These are phyloP conservation scores for Leptinotarsa peninsularis DNA, from an alignment of 2,888 invertebrate species.

Conservation along the genomic window DNA sequence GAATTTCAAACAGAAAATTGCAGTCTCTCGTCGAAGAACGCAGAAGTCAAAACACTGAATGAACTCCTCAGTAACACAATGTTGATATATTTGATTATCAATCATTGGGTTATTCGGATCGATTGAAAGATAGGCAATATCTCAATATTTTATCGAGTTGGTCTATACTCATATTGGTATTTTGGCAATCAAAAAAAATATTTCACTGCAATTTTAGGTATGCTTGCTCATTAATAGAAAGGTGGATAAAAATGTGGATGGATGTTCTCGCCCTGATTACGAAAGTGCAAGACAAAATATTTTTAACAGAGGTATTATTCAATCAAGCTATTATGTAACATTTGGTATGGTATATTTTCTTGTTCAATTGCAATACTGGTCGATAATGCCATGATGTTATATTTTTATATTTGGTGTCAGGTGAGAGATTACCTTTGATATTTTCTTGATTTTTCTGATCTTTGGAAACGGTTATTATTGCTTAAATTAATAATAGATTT, in stretches of 20 bases:
- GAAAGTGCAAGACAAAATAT: too few species aligned
- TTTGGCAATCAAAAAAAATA: background rate
- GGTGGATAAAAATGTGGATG: too few species aligned
- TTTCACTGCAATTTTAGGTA: too few species aligned
- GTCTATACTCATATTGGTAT: background rate
- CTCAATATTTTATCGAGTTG: constrained; percentile 4
- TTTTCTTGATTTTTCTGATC: background rate
- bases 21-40: constrained; percentile 73
- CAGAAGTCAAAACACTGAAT: constrained; percentile 65
- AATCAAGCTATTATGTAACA: too few species aligned
- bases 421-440: background rate
- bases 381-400: too few species aligned
- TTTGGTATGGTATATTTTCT: too few species aligned
- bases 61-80: background rate
- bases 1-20: constrained; percentile 70
- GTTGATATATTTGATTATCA: constrained; percentile 21
- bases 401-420: background rate
- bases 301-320: too few species aligned
- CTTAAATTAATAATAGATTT: too few species aligned
- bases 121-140: background rate
- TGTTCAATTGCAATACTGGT: background rate
- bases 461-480: background rate
- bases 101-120: constrained; percentile 5
- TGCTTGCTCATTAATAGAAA: too few species aligned
- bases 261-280: too few species aligned